Base-by-base conservation (phyloP, 2,888 invertebrate species). In the Aleiodes alternator region DNA sequence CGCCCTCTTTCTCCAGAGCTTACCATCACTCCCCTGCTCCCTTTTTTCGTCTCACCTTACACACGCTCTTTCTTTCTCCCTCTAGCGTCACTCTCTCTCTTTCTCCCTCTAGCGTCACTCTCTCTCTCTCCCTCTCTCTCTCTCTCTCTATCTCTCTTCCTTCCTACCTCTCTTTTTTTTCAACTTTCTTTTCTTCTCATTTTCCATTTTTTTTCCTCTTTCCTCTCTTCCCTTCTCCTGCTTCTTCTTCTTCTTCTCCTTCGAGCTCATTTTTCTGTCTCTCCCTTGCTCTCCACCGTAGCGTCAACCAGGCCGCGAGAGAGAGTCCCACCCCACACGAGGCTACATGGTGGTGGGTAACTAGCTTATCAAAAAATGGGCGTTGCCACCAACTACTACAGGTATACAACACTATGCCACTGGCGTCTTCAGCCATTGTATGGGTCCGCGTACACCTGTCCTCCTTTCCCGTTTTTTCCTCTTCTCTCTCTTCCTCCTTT, bases 301-400 rank as follows among this genome's bases (percentile, higher is more conserved):
- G 73, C 80, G 69, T 73, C 74, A 77, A 78, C 78, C 71, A 66
- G 69, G 71, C 70, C 76, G 78, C 64, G 48, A 64, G 43, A 64
- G 64, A 64, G 64, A 23, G 23, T 64, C 78, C 78, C 80, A 75
- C 78, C 80, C 81, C 78, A 79, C 80, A 80, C 81, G 78, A 79
- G 79, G 80, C 78, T 83, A 77, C 82, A 82, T 83, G 85, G 85
- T 85, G 86, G 85, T 83, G 87, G 86, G 88, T 88, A 89, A 89
- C 89, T 89, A 89, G 89, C 89, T 89, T 89, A 89, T 89, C 89
- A 89, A 89, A 89, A 89, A 89, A 89, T 89, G 89, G 89, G 89
- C 89, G 89, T 89, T 89, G 88, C 89, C 88, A 83, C 84, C 85
- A 57, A 86, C 81, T 84, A 64, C 84, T 85, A 85, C 83, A 61